Percentiles rank a stretch among this genome's conserved stretches.
These are phyloP conservation scores for Xenotilapia flavipinnis DNA, from an alignment of 2,113 vertebrate species.

Conservation along the genomic window DNA sequence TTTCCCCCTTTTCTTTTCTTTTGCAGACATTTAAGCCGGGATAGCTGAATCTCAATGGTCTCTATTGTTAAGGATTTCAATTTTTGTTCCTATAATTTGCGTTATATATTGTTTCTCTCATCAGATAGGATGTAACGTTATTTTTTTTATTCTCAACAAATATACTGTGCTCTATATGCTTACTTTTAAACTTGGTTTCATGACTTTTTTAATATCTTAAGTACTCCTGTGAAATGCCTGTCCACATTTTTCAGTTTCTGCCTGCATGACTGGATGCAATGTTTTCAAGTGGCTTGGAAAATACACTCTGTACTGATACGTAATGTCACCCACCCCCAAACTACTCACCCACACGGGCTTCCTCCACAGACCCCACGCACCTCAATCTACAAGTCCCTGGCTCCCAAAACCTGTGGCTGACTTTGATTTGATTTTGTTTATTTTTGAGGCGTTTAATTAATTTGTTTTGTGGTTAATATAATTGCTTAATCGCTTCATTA, in stretches of 20 bases:
- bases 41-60: conserved; percentile 66
- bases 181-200: conserved; percentile 58
- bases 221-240: conserved; percentile 99
- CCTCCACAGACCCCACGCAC: conserved; percentile 78
- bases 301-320: conserved; percentile 79
- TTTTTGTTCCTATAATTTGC: conserved; percentile 64
- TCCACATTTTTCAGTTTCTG: conserved; percentile 82
- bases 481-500: neutral
- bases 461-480: conserved; percentile 41
- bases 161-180: conserved; percentile 54
- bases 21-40: conserved; percentile 2
- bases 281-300: conserved; percentile 91
- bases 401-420: conserved; percentile 78
- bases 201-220: conserved; percentile 66
- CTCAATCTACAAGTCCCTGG: conserved; percentile 78
- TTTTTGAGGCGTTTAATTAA: conserved; percentile 55
- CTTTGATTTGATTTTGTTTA: conserved; percentile 34
- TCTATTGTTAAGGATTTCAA: conserved; percentile 69
- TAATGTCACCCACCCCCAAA: conserved; percentile 73
- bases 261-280: conserved; percentile 99
- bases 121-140: conserved; percentile 47
- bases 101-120: neutral
- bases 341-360: conserved; percentile 82
- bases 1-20: neutral
- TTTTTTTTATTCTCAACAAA: conserved; percentile 37